Base-by-base conservation (phyloP, 2,797 vertebrate genomes). In the Urosaurus nigricauda region DNA sequence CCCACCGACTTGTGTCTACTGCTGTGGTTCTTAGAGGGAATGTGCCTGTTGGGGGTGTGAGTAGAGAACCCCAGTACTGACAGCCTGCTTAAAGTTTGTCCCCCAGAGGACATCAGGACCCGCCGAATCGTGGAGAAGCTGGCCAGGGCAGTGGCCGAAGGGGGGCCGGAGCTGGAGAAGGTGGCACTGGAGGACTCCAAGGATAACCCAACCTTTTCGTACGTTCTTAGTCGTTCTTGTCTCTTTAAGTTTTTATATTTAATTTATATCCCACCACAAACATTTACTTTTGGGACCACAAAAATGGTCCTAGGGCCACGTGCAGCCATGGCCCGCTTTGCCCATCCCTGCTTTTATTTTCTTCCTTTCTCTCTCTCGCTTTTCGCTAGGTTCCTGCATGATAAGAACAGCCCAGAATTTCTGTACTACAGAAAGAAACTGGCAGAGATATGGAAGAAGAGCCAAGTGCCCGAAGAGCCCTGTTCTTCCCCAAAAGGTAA, bases 41-140 rank as follows among this genome's bases (percentile, higher is more conserved):
- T 97, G 94, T 97, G 95, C 98, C 96, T 97, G 96, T 97, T 96
- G 97, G 97, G 97, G 96, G 96, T 98, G 96, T 96, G 96, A 94
- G 90, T 97, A 97, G 96, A 97, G 96, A 97, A 95, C 97, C 97
- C 97, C 97, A 97, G 96, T 99, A 99, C 98, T 99, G 97, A 99
- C 98, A 98, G 98, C 97, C 96, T 98, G 98, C 98, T 99, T 99
- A 98, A 99, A 99, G 99, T 99, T 97, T 98, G 98, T 97, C 98
- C 99, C 97, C 99, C 99, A 99, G 98, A 98, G 98, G 98, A 99
- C 96, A 95, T 96, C 89, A 98, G 98, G 96, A 97, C 97, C 94
- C 97, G 98, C 90, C 98, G 98, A 92, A 98, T 99, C 96, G 98
- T 99, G 95, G 97, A 99, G 97, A 98, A 99, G 97, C 97, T 99